These are phyloP conservation scores for Hesperia comma DNA, from an alignment of 2,888 invertebrate genomes.

Conservation along the genomic window DNA sequence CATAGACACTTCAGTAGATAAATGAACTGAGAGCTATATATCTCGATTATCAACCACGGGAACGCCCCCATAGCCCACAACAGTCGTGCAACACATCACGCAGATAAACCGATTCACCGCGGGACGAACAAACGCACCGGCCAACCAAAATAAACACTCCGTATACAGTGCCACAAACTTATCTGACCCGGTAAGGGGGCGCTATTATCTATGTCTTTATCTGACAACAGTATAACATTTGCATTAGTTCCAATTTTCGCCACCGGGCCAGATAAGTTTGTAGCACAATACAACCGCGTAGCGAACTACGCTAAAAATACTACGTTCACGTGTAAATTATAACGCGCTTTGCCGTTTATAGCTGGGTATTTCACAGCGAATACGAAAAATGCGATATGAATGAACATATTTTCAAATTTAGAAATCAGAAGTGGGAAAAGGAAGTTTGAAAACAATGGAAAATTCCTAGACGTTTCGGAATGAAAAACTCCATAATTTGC, in stretches of 20 bases:
- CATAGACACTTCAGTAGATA: neutral
- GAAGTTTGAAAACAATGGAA: no score
- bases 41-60: neutral
- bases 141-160: slow-evolving; percentile 1
- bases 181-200: no score
- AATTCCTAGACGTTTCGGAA: no score
- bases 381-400: neutral
- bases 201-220: no score
- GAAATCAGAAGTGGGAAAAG: no score
- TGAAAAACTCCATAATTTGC: no score
- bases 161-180: no score
- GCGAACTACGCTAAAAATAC: slow-evolving; percentile 4
- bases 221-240: no score
- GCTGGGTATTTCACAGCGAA: neutral
- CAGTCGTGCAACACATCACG: neutral
- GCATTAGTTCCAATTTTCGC: no score
- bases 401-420: no score
- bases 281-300: neutral
- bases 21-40: neutral
- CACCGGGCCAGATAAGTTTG: no score
- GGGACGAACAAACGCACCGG: slow-evolving; percentile 19
- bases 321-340: neutral
- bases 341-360: neutral
- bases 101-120: slow-evolving; percentile 19
- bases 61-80: neutral